A percentile compares a stretch with the other conserved stretches of the same genome.
Conservation (phyloP, 2,113 vertebrate genomes). For the Gopherus flavomarginatus region DNA sequence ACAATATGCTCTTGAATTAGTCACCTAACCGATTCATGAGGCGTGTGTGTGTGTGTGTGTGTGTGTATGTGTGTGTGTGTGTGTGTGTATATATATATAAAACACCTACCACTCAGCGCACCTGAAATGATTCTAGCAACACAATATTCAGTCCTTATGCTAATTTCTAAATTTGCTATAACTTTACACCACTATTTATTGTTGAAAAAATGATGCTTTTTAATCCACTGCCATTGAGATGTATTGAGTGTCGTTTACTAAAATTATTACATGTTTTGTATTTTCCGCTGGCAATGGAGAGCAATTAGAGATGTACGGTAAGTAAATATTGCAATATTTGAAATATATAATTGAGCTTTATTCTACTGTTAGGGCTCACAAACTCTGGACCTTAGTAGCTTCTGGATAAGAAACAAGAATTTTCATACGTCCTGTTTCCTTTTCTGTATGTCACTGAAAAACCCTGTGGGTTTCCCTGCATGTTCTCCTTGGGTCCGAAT, state of each 20-base stretch:
- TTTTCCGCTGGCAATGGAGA: not conserved
- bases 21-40: not conserved
- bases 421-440: not conserved
- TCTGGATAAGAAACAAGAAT: not conserved
- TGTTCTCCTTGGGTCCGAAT: not conserved
- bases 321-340: not conserved
- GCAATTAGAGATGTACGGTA: not conserved
- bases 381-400: not conserved
- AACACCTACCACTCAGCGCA: not conserved
- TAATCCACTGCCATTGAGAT: not conserved
- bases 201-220: not conserved
- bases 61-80: too few species aligned
- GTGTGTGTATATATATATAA: not conserved
- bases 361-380: not conserved
- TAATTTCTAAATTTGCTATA: not conserved
- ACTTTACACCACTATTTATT: not conserved
- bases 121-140: not conserved
- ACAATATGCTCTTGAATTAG: not conserved
- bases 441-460: not conserved
- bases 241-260: not conserved
- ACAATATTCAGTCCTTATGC: not conserved
- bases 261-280: not conserved
- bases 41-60: not conserved
- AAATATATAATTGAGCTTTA: not conserved
- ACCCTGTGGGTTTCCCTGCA: not conserved